A percentile compares a stretch with the other conserved stretches of the same genome.
phyloP scores from a whole-genome alignment of 1,140 invertebrate species.

The Trichonephila inaurata region DNA sequence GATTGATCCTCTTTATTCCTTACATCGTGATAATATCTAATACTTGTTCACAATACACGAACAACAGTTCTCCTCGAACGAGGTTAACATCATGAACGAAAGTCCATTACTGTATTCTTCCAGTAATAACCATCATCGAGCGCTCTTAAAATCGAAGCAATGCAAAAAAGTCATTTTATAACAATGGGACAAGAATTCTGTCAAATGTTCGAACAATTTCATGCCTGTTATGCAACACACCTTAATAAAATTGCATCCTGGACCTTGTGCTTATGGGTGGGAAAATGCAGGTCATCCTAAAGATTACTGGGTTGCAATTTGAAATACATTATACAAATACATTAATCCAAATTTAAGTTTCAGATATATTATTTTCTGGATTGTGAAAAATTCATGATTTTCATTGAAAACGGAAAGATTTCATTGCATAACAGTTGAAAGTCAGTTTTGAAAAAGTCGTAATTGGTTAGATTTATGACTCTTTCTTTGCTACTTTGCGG shows the following conservation, averaged over 20 bases:
- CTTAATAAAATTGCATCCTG: not conserved
- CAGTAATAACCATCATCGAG: not conserved
- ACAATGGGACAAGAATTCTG: constrained; percentile 11
- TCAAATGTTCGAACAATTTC: not conserved
- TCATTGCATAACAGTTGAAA: too few species aligned
- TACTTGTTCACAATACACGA: not conserved
- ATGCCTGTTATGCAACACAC: not conserved
- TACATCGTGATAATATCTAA: not conserved
- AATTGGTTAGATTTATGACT: too few species aligned
- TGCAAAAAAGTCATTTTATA: not conserved
- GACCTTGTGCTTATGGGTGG: not conserved
- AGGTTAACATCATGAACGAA: not conserved
- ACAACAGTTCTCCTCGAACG: not conserved
- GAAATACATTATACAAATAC: not conserved
- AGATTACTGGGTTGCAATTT: not conserved
- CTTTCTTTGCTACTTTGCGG: too few species aligned
- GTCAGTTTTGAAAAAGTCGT: too few species aligned
- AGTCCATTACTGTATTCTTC: not conserved
- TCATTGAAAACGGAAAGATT: too few species aligned
- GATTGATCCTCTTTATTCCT: not conserved
- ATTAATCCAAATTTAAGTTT: not conserved
- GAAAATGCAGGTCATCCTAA: not conserved
- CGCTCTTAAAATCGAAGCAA: not conserved
- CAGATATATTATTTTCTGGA: not conserved
- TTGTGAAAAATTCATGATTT: too few species aligned